Conservation (phyloP, 1,140 invertebrate species). For the Nephila pilipes region DNA sequence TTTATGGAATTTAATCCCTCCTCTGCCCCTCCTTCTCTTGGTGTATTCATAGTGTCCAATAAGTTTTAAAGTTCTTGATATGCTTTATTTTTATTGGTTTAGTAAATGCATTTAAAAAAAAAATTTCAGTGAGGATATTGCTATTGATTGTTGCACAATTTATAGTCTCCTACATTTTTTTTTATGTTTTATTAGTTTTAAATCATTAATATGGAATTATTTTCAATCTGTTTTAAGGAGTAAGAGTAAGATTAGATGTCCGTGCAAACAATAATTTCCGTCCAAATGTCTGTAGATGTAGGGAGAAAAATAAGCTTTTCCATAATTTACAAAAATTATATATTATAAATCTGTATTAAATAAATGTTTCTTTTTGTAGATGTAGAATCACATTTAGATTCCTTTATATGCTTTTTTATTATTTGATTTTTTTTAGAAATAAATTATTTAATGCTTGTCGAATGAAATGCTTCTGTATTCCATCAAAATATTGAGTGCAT, state of each 20-base stretch:
- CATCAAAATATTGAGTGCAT: too few relatives aligned
- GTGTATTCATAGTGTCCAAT: background rate
- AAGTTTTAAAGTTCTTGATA: background rate
- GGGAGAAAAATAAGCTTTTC: background rate
- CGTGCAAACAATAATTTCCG: background rate
- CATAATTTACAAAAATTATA: background rate
- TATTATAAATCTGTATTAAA: too few relatives aligned
- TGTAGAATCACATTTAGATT: too few relatives aligned
- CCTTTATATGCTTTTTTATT: too few relatives aligned
- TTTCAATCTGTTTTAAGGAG: background rate
- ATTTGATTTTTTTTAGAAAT: too few relatives aligned
- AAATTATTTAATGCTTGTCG: too few relatives aligned
- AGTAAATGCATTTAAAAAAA: background rate
- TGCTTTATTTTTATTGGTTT: background rate
- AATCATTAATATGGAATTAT: too few relatives aligned
- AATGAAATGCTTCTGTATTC: too few relatives aligned
- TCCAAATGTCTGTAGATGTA: background rate
- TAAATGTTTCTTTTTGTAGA: too few relatives aligned
- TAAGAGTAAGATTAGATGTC: background rate
- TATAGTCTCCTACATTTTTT: background rate
- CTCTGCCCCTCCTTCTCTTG: background rate
- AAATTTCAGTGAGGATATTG: background rate
- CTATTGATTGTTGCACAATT: background rate
- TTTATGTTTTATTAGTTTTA: background rate
- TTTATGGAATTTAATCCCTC: conserved; percentile 11